Evolutionary conservation across 2,113 vertebrate genomes (phyloP).

Genomic region (Pseudolaguvia tuberculata): DNA sequence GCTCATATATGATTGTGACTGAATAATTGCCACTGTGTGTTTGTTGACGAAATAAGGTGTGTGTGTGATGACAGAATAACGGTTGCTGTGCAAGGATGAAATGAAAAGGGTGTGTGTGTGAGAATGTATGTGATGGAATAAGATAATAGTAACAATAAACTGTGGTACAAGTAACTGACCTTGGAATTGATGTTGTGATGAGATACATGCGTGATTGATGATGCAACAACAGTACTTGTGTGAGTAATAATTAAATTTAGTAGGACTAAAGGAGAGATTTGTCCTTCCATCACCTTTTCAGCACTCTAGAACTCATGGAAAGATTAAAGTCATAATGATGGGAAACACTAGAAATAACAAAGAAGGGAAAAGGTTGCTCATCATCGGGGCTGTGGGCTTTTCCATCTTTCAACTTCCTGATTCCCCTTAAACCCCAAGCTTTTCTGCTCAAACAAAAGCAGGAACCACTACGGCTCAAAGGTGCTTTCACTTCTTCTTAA

Average conservation of each 20-base stretch:
- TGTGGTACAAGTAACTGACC: too few relatives aligned
- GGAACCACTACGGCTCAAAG: conserved; percentile 28
- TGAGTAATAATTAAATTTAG: not conserved
- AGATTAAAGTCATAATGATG: conserved; percentile 7
- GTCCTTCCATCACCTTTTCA: not conserved
- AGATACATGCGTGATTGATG: not conserved
- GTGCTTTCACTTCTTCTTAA: conserved; percentile 40
- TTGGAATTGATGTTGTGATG: not conserved
- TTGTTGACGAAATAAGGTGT: not conserved
- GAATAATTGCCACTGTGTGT: not conserved
- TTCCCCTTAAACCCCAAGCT: conserved; percentile 17
- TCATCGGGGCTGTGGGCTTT: conserved; percentile 17
- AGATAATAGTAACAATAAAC: too few relatives aligned
- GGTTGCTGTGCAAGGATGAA: too few relatives aligned
- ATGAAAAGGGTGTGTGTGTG: too few relatives aligned
- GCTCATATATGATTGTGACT: not conserved
- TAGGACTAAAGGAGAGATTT: not conserved
- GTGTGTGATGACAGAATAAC: not conserved
- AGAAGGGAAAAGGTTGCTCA: conserved; percentile 16
- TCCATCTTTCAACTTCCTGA: conserved; percentile 38
- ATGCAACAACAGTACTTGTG: not conserved
- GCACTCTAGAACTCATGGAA: conserved; percentile 4
- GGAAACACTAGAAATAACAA: conserved; percentile 24
- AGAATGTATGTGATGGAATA: too few relatives aligned
- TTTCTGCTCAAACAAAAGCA: conserved; percentile 33